Evolutionary conservation across 92 coral and sea anemone genomes (phyloP), one percentile per base, ranked within the genome.

Genomic region (Heteractis magnifica): DNA sequence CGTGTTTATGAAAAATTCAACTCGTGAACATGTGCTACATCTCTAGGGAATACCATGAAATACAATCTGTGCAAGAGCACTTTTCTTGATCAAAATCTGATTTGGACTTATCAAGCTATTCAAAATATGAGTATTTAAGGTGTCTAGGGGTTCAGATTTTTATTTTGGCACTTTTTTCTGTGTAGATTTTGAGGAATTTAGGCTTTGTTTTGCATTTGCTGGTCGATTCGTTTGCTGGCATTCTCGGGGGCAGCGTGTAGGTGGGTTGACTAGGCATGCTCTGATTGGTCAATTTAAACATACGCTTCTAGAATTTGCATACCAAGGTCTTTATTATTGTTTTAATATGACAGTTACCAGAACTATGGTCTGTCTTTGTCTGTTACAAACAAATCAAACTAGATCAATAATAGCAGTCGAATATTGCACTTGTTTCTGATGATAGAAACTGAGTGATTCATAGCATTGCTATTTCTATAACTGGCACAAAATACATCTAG

Each of bases 211-310:
- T 68, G 12, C 44, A 20, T 68, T 21, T 68, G 15, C 73, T 48
- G 73, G 73, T 26, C 26, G 49, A 34, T 68, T 68, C 49, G 4
- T 68, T 68, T 68, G 34, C 23, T 52, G 19, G 6, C 56, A 89
- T 34, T 34, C 44, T 34, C 3, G 1, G 60, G 85, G 92, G 92
- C 89, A 84, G 87, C 59, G 52, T 49, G 92, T 18, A 82, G 92
- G 92, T 73, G 89, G 85, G 88, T 76, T 84, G 15, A 85, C 59
- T 81, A 80, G 89, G 86, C 92, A 83, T 23, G 13, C 86, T 48
- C 58, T 89, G 89, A 89, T 89, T 89, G 92, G 92, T 71, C 55
- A 15, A 73, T 51, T 75, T 51, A 16, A 8, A 75, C 92, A 48
- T 68, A 26, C 5, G 50, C 20, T 34, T 68, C 73, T 68, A 26